A percentile compares a stretch with the other conserved stretches of the same genome.
Evolutionary conservation across 2,797 vertebrate genomes (phyloP).

Genomic region (Typhlichthys subterraneus): DNA sequence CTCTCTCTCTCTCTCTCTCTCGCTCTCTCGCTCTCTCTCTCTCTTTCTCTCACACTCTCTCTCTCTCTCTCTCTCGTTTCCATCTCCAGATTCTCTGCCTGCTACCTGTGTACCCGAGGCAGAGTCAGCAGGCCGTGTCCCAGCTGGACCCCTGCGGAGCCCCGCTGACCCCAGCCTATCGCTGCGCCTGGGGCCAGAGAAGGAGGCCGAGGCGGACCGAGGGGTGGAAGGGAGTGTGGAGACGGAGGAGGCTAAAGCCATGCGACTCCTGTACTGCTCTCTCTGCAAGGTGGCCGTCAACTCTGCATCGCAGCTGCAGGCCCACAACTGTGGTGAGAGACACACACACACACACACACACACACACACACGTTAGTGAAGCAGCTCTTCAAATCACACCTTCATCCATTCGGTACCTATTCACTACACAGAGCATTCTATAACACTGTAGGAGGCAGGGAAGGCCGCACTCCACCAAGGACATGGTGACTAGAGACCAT

Average conservation of each 20-base stretch:
- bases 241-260: slow-evolving; percentile 92
- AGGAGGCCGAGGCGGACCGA: slow-evolving; percentile 64
- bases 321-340: slow-evolving; percentile 94
- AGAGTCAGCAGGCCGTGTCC: slow-evolving; percentile 67
- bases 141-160: slow-evolving; percentile 71
- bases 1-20: slow-evolving; percentile 1
- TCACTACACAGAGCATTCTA: too few relatives aligned
- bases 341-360: neutral
- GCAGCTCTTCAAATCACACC: too few relatives aligned
- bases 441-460: too few relatives aligned
- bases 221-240: slow-evolving; percentile 67
- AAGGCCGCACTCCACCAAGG: too few relatives aligned
- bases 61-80: neutral
- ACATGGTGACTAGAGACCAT: too few relatives aligned
- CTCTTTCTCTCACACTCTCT: neutral
- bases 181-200: slow-evolving; percentile 33
- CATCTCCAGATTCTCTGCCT: neutral
- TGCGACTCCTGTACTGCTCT: slow-evolving; percentile 94
- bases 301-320: slow-evolving; percentile 95
- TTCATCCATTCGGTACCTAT: too few relatives aligned
- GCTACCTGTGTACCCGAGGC: slow-evolving; percentile 49
- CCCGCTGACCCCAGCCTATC: slow-evolving; percentile 58
- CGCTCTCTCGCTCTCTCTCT: neutral
- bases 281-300: slow-evolving; percentile 98
- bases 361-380: too few relatives aligned